Conservation (phyloP, 2,888 invertebrate species). For the Tanytarsus gracilentus region DNA sequence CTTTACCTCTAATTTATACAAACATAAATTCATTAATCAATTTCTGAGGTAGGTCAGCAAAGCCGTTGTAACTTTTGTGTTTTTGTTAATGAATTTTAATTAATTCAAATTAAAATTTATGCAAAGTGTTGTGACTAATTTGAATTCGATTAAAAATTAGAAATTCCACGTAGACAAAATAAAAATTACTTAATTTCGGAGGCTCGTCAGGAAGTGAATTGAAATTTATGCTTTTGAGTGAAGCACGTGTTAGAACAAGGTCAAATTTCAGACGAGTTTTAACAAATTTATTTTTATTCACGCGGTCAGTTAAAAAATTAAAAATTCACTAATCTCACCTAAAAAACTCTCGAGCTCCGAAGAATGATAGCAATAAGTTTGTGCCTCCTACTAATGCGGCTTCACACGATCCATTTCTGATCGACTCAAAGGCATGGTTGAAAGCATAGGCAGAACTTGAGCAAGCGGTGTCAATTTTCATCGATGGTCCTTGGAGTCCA, state of each 20-base stretch:
- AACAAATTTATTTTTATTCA: too few species aligned
- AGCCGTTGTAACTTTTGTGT: neutral
- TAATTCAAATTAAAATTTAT: neutral
- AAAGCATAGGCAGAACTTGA: neutral
- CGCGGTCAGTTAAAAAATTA: too few species aligned
- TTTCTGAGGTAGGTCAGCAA: neutral
- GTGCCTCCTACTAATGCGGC: constrained; percentile 15
- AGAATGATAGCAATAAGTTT: neutral
- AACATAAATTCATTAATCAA: too few species aligned
- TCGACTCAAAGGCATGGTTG: neutral
- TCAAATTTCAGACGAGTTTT: too few species aligned
- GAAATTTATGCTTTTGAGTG: too few species aligned
- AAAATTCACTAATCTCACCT: neutral
- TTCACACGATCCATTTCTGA: constrained; percentile 9
- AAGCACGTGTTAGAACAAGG: too few species aligned
- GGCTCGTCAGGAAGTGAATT: too few species aligned
- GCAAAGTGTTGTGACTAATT: neutral
- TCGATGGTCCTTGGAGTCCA: neutral
- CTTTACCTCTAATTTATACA: neutral
- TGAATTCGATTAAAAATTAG: too few species aligned
- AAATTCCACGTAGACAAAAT: too few species aligned
- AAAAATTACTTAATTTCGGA: too few species aligned
- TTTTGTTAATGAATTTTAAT: neutral
- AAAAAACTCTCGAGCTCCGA: neutral
- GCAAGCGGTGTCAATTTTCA: neutral